phyloP scores from a whole-genome alignment of 1,140 invertebrate species.

The Apis laboriosa region DNA sequence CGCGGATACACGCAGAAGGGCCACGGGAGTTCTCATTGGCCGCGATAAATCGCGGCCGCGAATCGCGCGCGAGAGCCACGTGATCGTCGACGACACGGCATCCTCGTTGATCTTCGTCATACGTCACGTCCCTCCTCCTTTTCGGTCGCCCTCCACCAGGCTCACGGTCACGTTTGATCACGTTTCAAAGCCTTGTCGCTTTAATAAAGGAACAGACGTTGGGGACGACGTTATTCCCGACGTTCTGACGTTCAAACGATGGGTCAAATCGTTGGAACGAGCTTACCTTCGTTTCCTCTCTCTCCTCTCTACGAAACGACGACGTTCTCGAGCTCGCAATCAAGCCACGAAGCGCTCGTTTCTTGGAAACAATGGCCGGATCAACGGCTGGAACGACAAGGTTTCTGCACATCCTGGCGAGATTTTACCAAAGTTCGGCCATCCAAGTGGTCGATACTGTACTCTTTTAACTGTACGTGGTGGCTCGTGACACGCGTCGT shows the following conservation, averaged over 20 bases:
- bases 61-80: background rate
- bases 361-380: conserved; percentile 23
- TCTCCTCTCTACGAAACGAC: background rate
- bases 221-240: conserved; percentile 59
- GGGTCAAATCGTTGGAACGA: background rate
- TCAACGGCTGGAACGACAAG: background rate
- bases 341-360: conserved; percentile 20
- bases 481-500: conserved; percentile 14
- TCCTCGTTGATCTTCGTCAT: conserved; percentile 62
- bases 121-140: conserved; percentile 41
- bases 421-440: background rate
- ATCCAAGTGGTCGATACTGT: background rate
- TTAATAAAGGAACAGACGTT: conserved; percentile 67
- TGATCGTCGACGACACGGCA: conserved; percentile 7
- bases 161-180: conserved; percentile 69
- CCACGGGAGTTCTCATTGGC: background rate
- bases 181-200: conserved; percentile 66
- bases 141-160: conserved; percentile 48
- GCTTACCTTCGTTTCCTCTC: background rate
- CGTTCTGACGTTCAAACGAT: conserved; percentile 8
- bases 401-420: background rate
- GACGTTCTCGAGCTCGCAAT: conserved; percentile 6
- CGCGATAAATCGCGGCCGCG: conserved; percentile 30
- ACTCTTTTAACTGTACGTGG: conserved; percentile 27
- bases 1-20: conserved; percentile 13